Evolutionary conservation across 1,140 invertebrate genomes (phyloP).

Genomic region (Oedothorax gibbosus): DNA sequence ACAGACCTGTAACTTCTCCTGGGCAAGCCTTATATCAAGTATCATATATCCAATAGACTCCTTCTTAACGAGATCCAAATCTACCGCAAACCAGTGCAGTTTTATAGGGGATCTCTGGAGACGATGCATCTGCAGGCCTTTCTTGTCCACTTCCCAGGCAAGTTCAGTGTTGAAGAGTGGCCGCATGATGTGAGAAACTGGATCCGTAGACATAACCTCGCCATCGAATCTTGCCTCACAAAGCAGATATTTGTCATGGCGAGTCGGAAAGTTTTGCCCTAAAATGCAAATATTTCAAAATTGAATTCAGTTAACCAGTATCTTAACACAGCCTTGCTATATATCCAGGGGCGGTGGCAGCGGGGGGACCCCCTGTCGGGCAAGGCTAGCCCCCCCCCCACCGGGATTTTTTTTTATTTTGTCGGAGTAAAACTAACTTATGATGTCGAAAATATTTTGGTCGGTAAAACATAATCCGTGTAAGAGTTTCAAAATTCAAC

Average conservation of each 20-base stretch:
- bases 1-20: slow-evolving; percentile 65
- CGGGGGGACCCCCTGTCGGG: too few species aligned
- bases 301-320: neutral
- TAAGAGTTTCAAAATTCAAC: too few species aligned
- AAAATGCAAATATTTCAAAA: slow-evolving; percentile 10
- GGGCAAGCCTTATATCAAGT: slow-evolving; percentile 70
- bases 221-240: slow-evolving; percentile 72
- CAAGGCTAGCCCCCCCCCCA: too few species aligned
- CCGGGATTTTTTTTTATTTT: neutral
- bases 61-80: slow-evolving; percentile 66
- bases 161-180: slow-evolving; percentile 71
- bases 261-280: slow-evolving; percentile 70
- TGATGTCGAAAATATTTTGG: neutral
- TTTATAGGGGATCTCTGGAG: slow-evolving; percentile 70
- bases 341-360: neutral
- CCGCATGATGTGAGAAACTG: slow-evolving; percentile 68
- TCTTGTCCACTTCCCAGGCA: slow-evolving; percentile 72
- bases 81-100: slow-evolving; percentile 69
- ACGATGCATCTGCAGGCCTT: slow-evolving; percentile 70
- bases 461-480: too few species aligned
- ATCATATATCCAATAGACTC: slow-evolving; percentile 71
- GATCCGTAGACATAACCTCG: slow-evolving; percentile 70
- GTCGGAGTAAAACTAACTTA: neutral
- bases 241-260: slow-evolving; percentile 67
- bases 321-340: neutral